Evolutionary conservation across 2,888 invertebrate genomes (phyloP).

Genomic region (Mythimna albipuncta): DNA sequence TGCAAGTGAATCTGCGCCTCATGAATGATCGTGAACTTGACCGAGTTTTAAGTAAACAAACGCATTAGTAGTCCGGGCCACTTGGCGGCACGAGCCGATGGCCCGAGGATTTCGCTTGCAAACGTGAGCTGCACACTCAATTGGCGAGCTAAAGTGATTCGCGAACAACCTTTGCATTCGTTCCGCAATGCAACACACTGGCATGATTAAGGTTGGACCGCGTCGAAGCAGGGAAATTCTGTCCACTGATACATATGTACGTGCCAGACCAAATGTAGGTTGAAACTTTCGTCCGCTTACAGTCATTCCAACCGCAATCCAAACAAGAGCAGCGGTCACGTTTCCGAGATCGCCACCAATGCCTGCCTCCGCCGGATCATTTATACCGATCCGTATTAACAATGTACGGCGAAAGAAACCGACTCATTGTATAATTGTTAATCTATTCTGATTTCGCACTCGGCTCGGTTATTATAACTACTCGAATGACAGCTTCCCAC

Average conservation of each 20-base stretch:
- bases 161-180: constrained; percentile 85
- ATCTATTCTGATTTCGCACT: constrained; percentile 76
- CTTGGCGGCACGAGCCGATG: constrained; percentile 76
- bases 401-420: constrained; percentile 71
- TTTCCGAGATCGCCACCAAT: constrained; percentile 77
- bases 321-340: constrained; percentile 86
- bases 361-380: constrained; percentile 69
- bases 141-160: constrained; percentile 61
- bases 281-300: constrained; percentile 85
- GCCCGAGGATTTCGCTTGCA: constrained; percentile 77
- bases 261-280: constrained; percentile 84
- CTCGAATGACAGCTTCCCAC: constrained; percentile 82
- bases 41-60: constrained; percentile 68
- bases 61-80: constrained; percentile 71
- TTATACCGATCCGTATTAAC: constrained; percentile 74
- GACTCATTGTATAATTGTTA: constrained; percentile 74
- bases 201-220: constrained; percentile 80
- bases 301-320: constrained; percentile 83
- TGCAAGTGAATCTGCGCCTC: constrained; percentile 49
- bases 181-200: constrained; percentile 83
- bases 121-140: constrained; percentile 77
- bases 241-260: constrained; percentile 78
- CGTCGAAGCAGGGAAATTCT: constrained; percentile 84
- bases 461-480: constrained; percentile 75
- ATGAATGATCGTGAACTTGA: constrained; percentile 61